A percentile compares a stretch with the other conserved stretches of the same genome.
These are phyloP conservation scores for Polietes domitor DNA, from an alignment of 2,888 invertebrate species.

Conservation along the genomic window DNA sequence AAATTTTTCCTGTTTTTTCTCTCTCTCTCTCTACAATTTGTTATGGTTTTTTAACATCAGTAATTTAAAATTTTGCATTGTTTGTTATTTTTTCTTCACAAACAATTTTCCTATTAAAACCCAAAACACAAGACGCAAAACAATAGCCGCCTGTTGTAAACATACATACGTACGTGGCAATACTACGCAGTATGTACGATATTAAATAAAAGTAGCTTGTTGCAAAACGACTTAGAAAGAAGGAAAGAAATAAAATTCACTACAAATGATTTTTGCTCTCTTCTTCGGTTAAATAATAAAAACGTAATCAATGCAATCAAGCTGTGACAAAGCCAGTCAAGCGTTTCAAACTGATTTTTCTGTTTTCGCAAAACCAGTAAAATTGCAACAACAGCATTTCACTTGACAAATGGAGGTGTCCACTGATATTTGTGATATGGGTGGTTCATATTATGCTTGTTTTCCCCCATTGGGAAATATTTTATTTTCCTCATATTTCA, in stretches of 20 bases:
- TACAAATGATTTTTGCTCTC: background rate
- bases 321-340: constrained; percentile 60
- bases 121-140: background rate
- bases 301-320: constrained; percentile 55
- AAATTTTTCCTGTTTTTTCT: background rate
- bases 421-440: too few relatives aligned
- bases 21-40: background rate
- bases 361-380: background rate
- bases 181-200: background rate
- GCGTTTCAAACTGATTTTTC: constrained; percentile 47
- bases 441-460: too few relatives aligned
- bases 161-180: too few relatives aligned
- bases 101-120: background rate
- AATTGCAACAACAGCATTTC: too few relatives aligned
- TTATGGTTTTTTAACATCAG: background rate
- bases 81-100: background rate
- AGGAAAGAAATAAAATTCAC: background rate
- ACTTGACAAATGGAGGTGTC: too few relatives aligned
- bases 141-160: too few relatives aligned
- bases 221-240: background rate
- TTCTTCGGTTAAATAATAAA: constrained; percentile 12
- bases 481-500: too few relatives aligned
- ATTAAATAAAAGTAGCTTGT: background rate
- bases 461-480: too few relatives aligned
- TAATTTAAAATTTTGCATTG: constrained; percentile 15